Conservation (phyloP, 2,888 invertebrate genomes). For the Neoascia interrupta region DNA sequence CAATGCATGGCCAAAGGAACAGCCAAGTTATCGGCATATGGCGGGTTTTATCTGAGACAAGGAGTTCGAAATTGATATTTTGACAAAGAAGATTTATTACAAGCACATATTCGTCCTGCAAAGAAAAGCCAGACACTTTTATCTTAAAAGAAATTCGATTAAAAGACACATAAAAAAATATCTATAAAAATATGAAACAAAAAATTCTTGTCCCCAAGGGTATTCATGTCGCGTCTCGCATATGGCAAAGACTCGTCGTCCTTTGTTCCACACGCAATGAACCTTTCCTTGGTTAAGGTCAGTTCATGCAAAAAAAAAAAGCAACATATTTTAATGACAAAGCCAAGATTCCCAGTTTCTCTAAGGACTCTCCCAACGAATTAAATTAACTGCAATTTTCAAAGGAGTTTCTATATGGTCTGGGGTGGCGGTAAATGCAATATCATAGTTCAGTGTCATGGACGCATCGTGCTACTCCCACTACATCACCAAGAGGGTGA, state of each 20-base stretch:
- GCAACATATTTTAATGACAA: too few relatives aligned
- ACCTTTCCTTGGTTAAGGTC: conserved; percentile 58
- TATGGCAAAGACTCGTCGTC: not conserved
- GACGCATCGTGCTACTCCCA: conserved; percentile 23
- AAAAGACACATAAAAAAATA: conserved; percentile 1
- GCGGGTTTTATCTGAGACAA: too few relatives aligned
- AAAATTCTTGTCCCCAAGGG: not conserved
- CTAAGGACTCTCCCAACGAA: not conserved
- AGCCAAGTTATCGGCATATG: too few relatives aligned
- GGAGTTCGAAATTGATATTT: too few relatives aligned
- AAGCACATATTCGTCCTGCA: too few relatives aligned
- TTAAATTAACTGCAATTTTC: conserved; percentile 46
- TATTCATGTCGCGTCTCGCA: not conserved
- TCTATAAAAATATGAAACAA: not conserved
- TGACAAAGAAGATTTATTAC: too few relatives aligned
- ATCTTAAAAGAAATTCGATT: too few relatives aligned
- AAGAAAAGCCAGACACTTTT: too few relatives aligned
- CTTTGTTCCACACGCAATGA: conserved; percentile 45
- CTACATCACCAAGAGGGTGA: conserved; percentile 16
- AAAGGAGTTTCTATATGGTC: too few relatives aligned
- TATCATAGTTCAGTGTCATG: conserved; percentile 64
- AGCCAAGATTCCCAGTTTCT: conserved; percentile 9
- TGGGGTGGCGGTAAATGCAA: too few relatives aligned
- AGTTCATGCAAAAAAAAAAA: conserved; percentile 37
- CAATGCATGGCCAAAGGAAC: too few relatives aligned